A percentile compares a stretch with the other conserved stretches of the same genome.
Evolutionary conservation across 2,797 vertebrate genomes (phyloP).

Genomic region (Manis pentadactyla): DNA sequence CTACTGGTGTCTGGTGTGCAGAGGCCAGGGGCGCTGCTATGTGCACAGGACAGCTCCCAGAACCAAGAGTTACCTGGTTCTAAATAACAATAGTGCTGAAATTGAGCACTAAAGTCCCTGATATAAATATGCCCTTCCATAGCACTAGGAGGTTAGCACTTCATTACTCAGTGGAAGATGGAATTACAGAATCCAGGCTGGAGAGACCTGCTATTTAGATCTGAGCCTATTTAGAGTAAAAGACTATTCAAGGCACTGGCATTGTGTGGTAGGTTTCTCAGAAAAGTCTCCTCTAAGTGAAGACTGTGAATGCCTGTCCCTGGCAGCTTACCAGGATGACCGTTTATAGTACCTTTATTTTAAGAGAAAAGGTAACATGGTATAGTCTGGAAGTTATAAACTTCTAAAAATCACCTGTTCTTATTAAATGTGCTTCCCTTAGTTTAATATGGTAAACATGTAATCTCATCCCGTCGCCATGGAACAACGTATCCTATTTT

Average conservation of each 20-base stretch:
- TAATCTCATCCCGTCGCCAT: neutral
- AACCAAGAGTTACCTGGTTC: neutral
- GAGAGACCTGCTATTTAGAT: neutral
- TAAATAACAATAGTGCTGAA: neutral
- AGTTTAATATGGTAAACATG: neutral
- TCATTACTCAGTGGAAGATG: rapidly evolving
- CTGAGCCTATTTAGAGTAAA: neutral
- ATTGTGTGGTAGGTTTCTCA: neutral
- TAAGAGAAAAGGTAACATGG: neutral
- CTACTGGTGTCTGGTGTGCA: rapidly evolving
- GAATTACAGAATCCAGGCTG: neutral
- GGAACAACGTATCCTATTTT: rapidly evolving
- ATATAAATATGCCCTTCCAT: rapidly evolving
- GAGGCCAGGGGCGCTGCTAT: neutral
- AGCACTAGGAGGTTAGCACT: rapidly evolving
- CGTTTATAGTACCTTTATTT: slow-evolving; percentile 14
- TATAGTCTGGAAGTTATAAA: slow-evolving; percentile 40
- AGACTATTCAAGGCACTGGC: neutral
- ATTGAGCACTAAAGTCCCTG: neutral
- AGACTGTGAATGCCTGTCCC: neutral
- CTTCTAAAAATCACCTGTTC: neutral
- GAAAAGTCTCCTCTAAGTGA: neutral
- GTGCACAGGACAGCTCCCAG: neutral
- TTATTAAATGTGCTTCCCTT: neutral
- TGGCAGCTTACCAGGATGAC: neutral